A percentile compares a stretch with the other conserved stretches of the same genome.
Conservation (phyloP, 2,113 vertebrate species). For the Sorex araneus region DNA sequence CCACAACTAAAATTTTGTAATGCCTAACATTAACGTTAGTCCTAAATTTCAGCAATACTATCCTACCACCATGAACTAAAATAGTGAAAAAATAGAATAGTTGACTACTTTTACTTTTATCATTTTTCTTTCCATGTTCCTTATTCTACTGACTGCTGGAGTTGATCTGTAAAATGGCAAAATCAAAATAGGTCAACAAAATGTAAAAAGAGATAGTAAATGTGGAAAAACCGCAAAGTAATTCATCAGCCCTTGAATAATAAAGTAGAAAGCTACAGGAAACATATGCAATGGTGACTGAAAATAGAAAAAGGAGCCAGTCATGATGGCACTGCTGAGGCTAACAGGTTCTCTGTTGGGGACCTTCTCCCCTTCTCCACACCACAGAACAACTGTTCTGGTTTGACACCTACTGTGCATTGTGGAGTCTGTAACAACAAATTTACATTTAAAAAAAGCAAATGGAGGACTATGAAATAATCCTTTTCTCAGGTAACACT, state of each 20-base stretch:
- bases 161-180: slow-evolving; percentile 32
- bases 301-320: not conserved
- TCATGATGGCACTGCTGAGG: not conserved
- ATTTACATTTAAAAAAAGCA: not conserved
- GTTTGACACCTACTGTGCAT: not conserved
- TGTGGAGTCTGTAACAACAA: slow-evolving; percentile 14
- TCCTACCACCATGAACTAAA: not conserved
- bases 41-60: not conserved
- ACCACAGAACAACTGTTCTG: not conserved
- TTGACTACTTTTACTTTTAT: not conserved
- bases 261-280: not conserved
- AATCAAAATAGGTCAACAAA: not conserved
- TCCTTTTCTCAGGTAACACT: slow-evolving; percentile 65
- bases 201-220: not conserved
- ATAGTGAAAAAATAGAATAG: not conserved
- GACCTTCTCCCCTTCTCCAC: not conserved
- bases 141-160: not conserved
- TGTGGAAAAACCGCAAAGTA: not conserved
- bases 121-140: slow-evolving; percentile 11
- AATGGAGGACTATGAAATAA: slow-evolving; percentile 18
- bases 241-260: slow-evolving; percentile 9
- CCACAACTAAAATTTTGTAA: not conserved
- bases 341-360: not conserved
- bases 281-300: not conserved
- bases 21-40: slow-evolving; percentile 26